phyloP scores from a whole-genome alignment of 2,113 vertebrate genomes.

The Nestor notabilis region DNA sequence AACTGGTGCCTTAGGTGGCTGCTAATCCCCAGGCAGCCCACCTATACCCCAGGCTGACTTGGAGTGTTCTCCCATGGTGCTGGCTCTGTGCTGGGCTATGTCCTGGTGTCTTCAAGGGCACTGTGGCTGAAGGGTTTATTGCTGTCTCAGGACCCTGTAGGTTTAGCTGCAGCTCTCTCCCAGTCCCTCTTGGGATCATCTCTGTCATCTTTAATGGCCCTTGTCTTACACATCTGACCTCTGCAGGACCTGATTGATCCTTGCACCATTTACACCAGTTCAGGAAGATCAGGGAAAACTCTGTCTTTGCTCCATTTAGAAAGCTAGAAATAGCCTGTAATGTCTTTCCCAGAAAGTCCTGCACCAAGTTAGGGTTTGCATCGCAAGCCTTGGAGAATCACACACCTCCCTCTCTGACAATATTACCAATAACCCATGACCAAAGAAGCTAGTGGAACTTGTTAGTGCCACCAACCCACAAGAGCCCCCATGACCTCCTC shows the following conservation, averaged over 20 bases:
- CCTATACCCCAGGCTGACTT: neutral
- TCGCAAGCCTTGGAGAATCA: neutral
- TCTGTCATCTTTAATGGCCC: neutral
- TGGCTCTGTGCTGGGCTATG: neutral
- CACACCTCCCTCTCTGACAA: accelerated
- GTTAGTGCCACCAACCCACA: neutral
- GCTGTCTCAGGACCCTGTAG: neutral
- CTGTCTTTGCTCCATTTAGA: neutral
- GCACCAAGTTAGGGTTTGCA: accelerated
- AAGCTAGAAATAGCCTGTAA: neutral
- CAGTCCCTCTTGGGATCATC: neutral
- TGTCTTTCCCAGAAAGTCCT: neutral
- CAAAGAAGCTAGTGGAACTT: neutral
- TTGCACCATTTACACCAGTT: neutral
- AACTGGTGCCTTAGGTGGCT: neutral
- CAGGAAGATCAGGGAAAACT: neutral
- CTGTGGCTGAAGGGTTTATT: neutral
- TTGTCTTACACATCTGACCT: neutral
- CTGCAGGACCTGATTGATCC: neutral
- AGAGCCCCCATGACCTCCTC: neutral
- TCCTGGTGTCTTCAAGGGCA: neutral
- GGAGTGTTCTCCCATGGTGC: neutral
- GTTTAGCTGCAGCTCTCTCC: neutral
- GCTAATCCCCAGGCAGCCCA: neutral
- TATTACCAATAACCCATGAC: neutral